Base-by-base conservation (phyloP, 2,888 invertebrate genomes). In the Leucophora obtusa region DNA sequence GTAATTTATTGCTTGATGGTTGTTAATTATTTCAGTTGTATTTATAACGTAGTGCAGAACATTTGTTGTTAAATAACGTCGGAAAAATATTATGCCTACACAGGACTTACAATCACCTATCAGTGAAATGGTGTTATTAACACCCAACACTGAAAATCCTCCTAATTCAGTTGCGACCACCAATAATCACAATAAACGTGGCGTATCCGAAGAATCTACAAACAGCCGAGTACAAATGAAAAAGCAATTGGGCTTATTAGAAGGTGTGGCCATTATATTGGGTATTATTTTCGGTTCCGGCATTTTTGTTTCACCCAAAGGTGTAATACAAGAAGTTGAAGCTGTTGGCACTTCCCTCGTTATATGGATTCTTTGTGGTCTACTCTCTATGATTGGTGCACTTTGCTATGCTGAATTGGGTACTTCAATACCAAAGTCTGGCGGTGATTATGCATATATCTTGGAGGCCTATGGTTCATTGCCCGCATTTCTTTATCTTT, bases 371-470 rank as follows among this genome's bases (percentile, higher is more conserved):
- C 90, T 95, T 1, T 97, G 97, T 88, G 98, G 98, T 2, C 86
- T 96, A 5, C 91, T 98, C 47, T 97, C 98, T 0, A 96, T 97
- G 91, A 93, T 98, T 38, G 99, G 99, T 9, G 98, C 99, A 0
- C 91, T 98, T 53, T 98, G 98, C 85, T 99, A 99, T 89, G 98
- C 99, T 10, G 99, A 99, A 92, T 91, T 99, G 80, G 99, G 95
- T 86, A 90, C 91, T 4, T 87, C 87, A 15, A 94, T 99, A 87
- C 96, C 97, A 4, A 96, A 97, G 87, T 98, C 97, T 77, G 98
- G 98, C 21, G 98, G 98, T 1, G 98, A 99, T 91, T 99, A 99
- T 90, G 97, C 98, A 43, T 99, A 99, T 87, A 98, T 99, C 83
- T 93, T 94, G 86, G 95, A 97, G 90, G 96, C 98, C 1, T 98